Evolutionary conservation across 2,888 invertebrate species (phyloP), one percentile per base, ranked within the genome.

Genomic region (Tineola bisselliella): DNA sequence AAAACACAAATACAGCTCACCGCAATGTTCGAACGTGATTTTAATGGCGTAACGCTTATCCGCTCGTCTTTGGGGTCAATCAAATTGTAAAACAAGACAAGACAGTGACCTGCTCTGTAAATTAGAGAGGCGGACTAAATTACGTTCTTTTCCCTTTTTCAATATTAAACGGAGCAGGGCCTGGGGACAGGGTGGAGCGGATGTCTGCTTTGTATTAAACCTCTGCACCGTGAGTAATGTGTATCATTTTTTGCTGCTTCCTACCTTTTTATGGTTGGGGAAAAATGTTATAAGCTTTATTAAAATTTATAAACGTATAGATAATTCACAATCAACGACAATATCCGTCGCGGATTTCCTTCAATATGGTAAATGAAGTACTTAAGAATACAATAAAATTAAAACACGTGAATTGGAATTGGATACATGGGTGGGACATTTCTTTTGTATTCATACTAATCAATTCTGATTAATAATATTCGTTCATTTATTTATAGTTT

Each of bases 171-270:
- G 62, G 61, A 65, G 59, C 62, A 17, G 61, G 61, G 44, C 11
- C 57, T 17, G 61, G 57, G 61, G 56, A 61, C 57, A 61, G 57
- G 18, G 61, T 31, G 61, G 54, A 43, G 43, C 25, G 33, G 59
- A 61, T 33, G 56, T 44, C 61, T 60, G 63, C 63, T 63, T 63
- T 63, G 63, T 63, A 65, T 66, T 65, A 64, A 62, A 65, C 63
- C 63, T 52, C 61, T 62, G 61, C 63, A 33, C 70, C 64, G 66
- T 75, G 72, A 75, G 68, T 74, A 73, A 74, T 75, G 73, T 68
- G 69, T 72, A 74, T 74, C 73, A 74, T 75, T 74, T 74, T 73
- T 75, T 70, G 71, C 66, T 66, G 67, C 69, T 68, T 70, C 69
- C 69, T 70, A 67, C 70, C 70, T 70, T 70, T 70, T 70, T 71